A percentile compares a stretch with the other conserved stretches of the same genome.
These are phyloP conservation scores for Scortum barcoo DNA, from an alignment of 2,113 vertebrate species.

Conservation along the genomic window DNA sequence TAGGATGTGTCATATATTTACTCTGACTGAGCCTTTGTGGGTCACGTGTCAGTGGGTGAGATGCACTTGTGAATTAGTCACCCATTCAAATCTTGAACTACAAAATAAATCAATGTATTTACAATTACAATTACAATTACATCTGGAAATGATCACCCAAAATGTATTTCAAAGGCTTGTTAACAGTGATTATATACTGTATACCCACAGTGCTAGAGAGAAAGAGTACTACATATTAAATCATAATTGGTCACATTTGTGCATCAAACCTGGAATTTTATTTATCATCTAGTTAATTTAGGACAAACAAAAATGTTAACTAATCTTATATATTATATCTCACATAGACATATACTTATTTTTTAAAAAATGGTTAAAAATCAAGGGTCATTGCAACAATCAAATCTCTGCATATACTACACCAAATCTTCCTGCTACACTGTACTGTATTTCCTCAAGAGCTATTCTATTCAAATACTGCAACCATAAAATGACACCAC, in stretches of 20 bases:
- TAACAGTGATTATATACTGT: not conserved
- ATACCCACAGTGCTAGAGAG: not conserved
- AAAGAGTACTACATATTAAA: not conserved
- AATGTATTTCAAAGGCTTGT: not conserved
- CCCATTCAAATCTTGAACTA: not conserved
- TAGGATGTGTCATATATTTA: conserved; percentile 24
- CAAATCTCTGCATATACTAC: not conserved
- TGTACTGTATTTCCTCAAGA: not conserved
- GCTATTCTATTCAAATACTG: not conserved
- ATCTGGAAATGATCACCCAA: not conserved
- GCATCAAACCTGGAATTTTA: not conserved
- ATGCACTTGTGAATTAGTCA: not conserved
- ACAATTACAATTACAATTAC: not conserved
- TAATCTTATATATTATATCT: too few species aligned
- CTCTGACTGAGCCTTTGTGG: not conserved
- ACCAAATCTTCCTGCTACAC: not conserved
- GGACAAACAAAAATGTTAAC: too few species aligned
- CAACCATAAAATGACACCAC: not conserved
- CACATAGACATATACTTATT: not conserved
- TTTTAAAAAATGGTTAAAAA: not conserved
- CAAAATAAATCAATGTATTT: not conserved
- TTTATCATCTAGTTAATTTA: not conserved
- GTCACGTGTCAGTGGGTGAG: conserved; percentile 12
- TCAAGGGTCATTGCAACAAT: not conserved
- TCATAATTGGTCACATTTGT: not conserved